Evolutionary conservation across 2,888 invertebrate species (phyloP).

Genomic region (Arrhopalites spinosus): DNA sequence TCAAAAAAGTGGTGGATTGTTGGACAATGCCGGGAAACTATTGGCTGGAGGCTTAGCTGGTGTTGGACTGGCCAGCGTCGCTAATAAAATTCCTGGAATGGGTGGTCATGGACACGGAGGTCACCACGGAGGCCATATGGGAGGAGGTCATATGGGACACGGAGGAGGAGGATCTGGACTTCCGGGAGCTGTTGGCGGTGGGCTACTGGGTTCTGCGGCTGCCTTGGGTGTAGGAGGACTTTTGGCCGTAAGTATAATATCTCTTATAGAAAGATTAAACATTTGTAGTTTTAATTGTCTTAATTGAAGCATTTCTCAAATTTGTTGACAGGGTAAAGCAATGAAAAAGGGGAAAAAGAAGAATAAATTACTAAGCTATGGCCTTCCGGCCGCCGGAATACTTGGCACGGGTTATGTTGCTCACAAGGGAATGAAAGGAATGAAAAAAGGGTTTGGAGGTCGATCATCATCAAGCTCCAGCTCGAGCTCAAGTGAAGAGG

Average conservation of each 20-base stretch:
- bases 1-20: conserved; percentile 38
- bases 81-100: conserved; percentile 50
- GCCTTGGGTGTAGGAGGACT: conserved; percentile 50
- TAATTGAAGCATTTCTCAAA: not conserved
- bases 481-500: conserved; percentile 32
- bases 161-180: conserved; percentile 38
- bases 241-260: conserved; percentile 43
- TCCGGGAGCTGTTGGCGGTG: conserved; percentile 37
- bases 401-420: conserved; percentile 66
- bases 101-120: conserved; percentile 41
- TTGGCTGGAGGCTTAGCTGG: conserved; percentile 51
- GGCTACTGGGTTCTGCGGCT: conserved; percentile 43
- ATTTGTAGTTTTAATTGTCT: not conserved
- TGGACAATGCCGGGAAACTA: conserved; percentile 46
- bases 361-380: conserved; percentile 62
- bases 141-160: conserved; percentile 24
- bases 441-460: conserved; percentile 31
- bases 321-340: conserved; percentile 25
- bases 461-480: conserved; percentile 35
- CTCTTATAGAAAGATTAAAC: too few species aligned
- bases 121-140: conserved; percentile 33
- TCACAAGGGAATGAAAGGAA: conserved; percentile 59
- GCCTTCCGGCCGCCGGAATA: conserved; percentile 59
- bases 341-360: conserved; percentile 60
- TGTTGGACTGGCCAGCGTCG: conserved; percentile 49